Evolutionary conservation across 2,888 invertebrate species (phyloP), one percentile per base, ranked within the genome.

Genomic region (Pediacus dermestoides): DNA sequence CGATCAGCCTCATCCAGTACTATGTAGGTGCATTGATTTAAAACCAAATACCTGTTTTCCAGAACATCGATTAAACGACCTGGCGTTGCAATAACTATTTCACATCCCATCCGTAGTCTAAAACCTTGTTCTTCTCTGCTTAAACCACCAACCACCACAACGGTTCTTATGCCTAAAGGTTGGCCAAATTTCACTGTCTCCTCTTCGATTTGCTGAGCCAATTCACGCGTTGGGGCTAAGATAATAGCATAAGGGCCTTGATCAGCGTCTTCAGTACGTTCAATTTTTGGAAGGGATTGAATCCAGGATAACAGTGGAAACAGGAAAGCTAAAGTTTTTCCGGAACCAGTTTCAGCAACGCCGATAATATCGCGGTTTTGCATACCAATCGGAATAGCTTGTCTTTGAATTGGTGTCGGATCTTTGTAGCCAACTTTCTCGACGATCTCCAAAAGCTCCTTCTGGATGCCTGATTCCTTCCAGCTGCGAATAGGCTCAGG

Each of bases 181-280:
- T 86, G 82, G 12, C 97, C 99, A 73, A 99, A 99, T 70, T 96
- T 99, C 45, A 85, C 88, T 0, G 96, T 93, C 70, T 99, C 99
- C 68, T 97, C 97, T 71, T 99, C 97, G 59, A 99, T 99, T 71
- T 99, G 97, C 64, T 97, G 96, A 0, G 97, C 97, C 73, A 99
- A 80, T 68, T 99, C 97, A 70, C 99, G 87, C n/a, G 99, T 99
- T 1, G 99, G 99, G 0, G 99, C 99, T 70, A 99, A 75, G 63
- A 99, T 99, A 35, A 99, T 91, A 13, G 99, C 97, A 70, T 99
- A 99, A 0, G 99, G 99, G 3, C 99, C 99, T 74, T 89, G 89
- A 70, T 91, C 91, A 3, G 85, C 87, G 70, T 90, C 90, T 67
- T 90, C 90, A 50, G 85, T 77, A 38, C 94, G 78, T 66, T 92